Evolutionary conservation across 2,113 vertebrate species (phyloP), one percentile per base, ranked within the genome.

Genomic region (Archilochus colubris): DNA sequence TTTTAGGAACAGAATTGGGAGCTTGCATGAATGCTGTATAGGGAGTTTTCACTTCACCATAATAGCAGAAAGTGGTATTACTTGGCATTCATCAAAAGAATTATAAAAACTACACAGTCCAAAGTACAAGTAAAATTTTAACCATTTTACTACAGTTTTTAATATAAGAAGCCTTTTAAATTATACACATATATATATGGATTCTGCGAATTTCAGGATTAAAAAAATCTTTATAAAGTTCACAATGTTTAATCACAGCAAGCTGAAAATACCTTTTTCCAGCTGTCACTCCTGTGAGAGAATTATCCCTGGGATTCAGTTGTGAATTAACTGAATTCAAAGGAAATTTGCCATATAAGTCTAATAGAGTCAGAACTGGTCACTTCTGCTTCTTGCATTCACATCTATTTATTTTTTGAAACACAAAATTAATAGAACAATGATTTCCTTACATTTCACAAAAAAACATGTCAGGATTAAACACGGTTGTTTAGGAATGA

Each of bases 401-500:
- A 66, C 12, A 55, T 62, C 18, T 55, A 82, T 81, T 95, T 75
- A 68, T 57, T 75, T 88, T 94, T 82, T 83, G 48, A 94, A 96
- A 89, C 2, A 30, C 50, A 72, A 93, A 91, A 94, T 80, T 63
- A 93, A 57, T 9, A 82, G 64, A 61, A 64, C 12, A 68, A 79
- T 22, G 3, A 83, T 87, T 93, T 95, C 76, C 78, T 91, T 95
- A 70, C 62, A 53, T 40, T 91, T 55, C 27, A 87, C 30, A 76
- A 89, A 97, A 96, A 96, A 81, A 51, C 19, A 72, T 59, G 89
- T 73, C 73, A 82, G 72, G 70, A 89, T 94, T 92, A 95, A 89
- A 93, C 33, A 54, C 76, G 72, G 90, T 91, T 97, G 96, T 94
- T 98, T 95, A 92, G 92, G 85, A 96, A 93, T 72, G 69, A 96